Evolutionary conservation across 2,113 vertebrate genomes (phyloP), one percentile per base, ranked within the genome.

Genomic region (Amia ocellicauda): DNA sequence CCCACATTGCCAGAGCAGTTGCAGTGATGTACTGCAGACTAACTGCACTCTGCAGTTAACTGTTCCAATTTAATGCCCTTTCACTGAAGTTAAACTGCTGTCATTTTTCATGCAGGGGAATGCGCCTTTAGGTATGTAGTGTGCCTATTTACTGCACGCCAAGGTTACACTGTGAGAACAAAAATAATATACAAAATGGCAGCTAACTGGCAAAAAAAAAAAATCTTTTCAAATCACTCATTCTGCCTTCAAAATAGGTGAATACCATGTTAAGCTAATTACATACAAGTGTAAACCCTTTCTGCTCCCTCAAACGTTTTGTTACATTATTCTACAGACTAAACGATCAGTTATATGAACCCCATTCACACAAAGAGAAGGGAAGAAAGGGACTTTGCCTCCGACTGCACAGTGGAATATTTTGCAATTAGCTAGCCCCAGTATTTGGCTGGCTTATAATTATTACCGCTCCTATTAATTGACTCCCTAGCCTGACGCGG

Each of bases 371-470:
- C 83, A 85, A 88, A 80, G 79, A 72, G 67, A 74, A 69, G 67
- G 63, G 66, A 67, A 51, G 70, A 75, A 72, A 79, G 80, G 81
- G 80, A 81, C 77, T 83, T 78, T 63, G 81, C 79, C 80, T 78
- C 78, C 68, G 75, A 83, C 86, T 78, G 60, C 76, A 68, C 80
- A 80, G 71, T 74, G 74, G 76, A 86, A 80, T 83, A 75, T 78
- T 76, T 77, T 79, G 84, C 85, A 90, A 88, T 88, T 86, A 90
- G 81, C 83, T 80, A 80, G 83, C 81, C 85, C 82, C 76, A 75
- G 75, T 78, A 91, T 96, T 80, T 87, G 86, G 86, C 75, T 86
- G 85, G 88, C 87, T 93, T 92, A 88, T 91, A 95, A 95, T 94
- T 91, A 92, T 87, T 90, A 88, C 87, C 80, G 86, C 90, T 80